Base-by-base conservation (phyloP, 2,113 vertebrate species). In the Petaurus breviceps region DNA sequence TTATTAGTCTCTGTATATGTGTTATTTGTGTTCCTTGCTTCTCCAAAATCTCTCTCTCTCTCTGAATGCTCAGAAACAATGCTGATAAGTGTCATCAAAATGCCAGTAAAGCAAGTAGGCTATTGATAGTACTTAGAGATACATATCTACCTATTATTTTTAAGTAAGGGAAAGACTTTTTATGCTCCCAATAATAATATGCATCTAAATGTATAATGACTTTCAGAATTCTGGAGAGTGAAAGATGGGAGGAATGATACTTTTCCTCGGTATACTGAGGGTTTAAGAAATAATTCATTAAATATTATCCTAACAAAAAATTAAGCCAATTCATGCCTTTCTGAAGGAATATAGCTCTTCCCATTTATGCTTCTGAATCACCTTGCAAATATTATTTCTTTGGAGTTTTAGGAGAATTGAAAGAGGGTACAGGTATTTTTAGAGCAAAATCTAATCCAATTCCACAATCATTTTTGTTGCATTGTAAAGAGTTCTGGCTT, bases 11-110 rank as follows among this genome's bases (percentile, higher is more conserved):
- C 4, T 94, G 51, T 94, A 94, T 16, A 50, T 4, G 54, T 97
- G 16, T 23, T 95, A 46, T 93, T 93, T 93, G 37, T 51, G 6
- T 68, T 89, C n/a, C 22, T 90, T 92, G 19, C 90, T 95, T 97
- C 25, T 84, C 92, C 50, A 11, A 77, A 95, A 55, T 91, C 47
- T 97, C 25, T 96, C 93, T 94, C 11, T 92, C 91, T 37, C 23
- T 37, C 23, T 93, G 22, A 84, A 25, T 92, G 37, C 68, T 92
- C 89, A 90, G 28, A 94, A 93, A 94, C 14, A 94, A 28, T 94
- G 28, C 8, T 51, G 84, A 8, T 61, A 92, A 96, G 16, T 51
- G 1, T 93, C 47, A 28, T 31, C 92, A 90, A 77, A 54, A 57
- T 91, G 9, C 0, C 51, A 89, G 11, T 95, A 95, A 93, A 92